Base-by-base conservation (phyloP, 1,140 invertebrate genomes). In the Drosophila auraria region DNA sequence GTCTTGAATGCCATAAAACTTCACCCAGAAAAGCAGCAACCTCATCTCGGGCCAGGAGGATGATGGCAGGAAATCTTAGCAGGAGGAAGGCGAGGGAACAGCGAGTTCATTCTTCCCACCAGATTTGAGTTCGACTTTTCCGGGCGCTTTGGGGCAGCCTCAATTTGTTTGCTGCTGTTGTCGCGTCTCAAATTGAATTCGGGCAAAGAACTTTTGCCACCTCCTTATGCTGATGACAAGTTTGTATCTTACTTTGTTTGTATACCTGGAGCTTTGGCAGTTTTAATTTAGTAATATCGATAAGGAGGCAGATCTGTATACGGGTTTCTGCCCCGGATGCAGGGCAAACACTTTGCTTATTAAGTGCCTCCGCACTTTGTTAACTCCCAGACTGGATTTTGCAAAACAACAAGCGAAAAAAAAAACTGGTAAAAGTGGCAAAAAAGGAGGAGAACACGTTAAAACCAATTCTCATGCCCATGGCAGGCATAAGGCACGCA, bases 401-500 rank as follows among this genome's bases (percentile, higher is more conserved):
- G 66, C 27, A 44, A 45, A 70, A 60, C 51, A 44, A 45, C 33
- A n/a, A 27, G 17, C 27, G 2, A 44, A 38, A 25, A 66, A 45
- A 49, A 36, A 5, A 71, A 71, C 53, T 27, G 38, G 69, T 23
- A 54, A 61, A 72, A 36, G n/a, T 40, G 36, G 27, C 20, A 6
- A 47, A 54, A 40, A 70, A 33, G 36, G 53, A 36, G 53, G 30
- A 70, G 50, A 69, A n/a, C 25, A 50, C 68, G 54, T 60, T 69
- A 36, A 71, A 73, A 60, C 66, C 66, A 72, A 73, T 73, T 60
- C 54, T 44, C 63, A 76, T 83, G 83, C 66, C 66, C 71, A 83
- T 71, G 71, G 66, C 53, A 4, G 57, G 62, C 83, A 87, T 82
- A 87, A 87, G 79, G 66, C 83, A 86, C 79, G 69, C 73, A 81